Conservation (phyloP, 2,797 vertebrate species). For the Holocentrus rufus region DNA sequence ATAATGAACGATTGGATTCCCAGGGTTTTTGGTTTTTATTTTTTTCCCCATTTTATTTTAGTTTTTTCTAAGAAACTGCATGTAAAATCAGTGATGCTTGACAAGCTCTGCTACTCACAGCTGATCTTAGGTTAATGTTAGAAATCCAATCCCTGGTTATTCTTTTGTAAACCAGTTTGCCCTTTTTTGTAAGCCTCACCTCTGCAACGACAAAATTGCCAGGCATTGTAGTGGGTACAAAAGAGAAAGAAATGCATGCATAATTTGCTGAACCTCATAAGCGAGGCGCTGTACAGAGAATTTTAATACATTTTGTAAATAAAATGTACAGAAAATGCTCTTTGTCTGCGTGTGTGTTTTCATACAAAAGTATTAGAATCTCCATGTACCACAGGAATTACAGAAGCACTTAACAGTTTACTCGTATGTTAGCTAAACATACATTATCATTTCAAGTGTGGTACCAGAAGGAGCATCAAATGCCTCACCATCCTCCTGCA, state of each 20-base stretch:
- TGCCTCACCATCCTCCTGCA: constrained; percentile 25
- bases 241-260: constrained; percentile 94
- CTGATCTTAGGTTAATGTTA: constrained; percentile 84
- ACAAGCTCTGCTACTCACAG: constrained; percentile 88
- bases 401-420: not conserved
- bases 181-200: constrained; percentile 82
- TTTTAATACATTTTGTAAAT: constrained; percentile 99
- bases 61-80: constrained; percentile 75
- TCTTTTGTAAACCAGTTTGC: constrained; percentile 61
- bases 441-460: not conserved
- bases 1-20: constrained; percentile 79
- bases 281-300: constrained; percentile 96
- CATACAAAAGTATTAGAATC: constrained; percentile 7
- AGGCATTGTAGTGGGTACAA: constrained; percentile 90
- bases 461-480: not conserved
- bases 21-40: constrained; percentile 61
- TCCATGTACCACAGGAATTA: not conserved
- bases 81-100: constrained; percentile 89
- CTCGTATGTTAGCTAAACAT: not conserved
- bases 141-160: constrained; percentile 80
- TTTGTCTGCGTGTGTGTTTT: constrained; percentile 54
- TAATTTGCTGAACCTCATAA: constrained; percentile 92
- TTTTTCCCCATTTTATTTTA: constrained; percentile 60
- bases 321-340: constrained; percentile 93
- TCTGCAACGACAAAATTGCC: constrained; percentile 88